Percentiles rank a stretch among this genome's conserved stretches.
Evolutionary conservation across 2,797 vertebrate genomes (phyloP).

Genomic region (Neostethus bicornis): DNA sequence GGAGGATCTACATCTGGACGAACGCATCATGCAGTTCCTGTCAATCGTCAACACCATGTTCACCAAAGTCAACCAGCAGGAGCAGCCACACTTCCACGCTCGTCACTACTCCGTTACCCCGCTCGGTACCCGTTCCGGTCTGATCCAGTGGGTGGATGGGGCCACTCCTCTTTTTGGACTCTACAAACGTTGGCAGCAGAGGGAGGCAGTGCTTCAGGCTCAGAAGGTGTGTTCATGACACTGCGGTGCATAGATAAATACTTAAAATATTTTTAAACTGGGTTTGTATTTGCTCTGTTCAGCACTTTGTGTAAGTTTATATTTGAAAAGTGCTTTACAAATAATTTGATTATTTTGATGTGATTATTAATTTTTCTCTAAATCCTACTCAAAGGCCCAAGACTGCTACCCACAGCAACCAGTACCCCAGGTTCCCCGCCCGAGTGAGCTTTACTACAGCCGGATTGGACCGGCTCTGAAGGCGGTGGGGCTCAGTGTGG

Average conservation of each 20-base stretch:
- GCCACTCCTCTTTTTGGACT: conserved; percentile 96
- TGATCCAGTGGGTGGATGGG: conserved; percentile 99
- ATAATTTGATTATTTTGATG: too few relatives aligned
- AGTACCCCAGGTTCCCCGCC: conserved; percentile 92
- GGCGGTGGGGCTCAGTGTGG: conserved; percentile 91
- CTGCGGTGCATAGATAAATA: too few relatives aligned
- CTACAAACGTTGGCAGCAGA: conserved; percentile 98
- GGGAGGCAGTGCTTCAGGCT: conserved; percentile 91
- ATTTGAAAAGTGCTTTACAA: too few relatives aligned
- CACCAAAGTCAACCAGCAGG: conserved; percentile 97
- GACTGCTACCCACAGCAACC: conserved; percentile 93
- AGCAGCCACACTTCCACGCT: conserved; percentile 92
- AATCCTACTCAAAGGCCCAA: conserved; percentile 74
- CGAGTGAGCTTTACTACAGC: conserved; percentile 98
- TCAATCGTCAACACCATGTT: conserved; percentile 99
- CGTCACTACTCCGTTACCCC: conserved; percentile 98
- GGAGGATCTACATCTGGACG: conserved; percentile 96
- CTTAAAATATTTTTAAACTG: too few relatives aligned
- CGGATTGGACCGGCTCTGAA: conserved; percentile 95
- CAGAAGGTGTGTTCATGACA: conserved; percentile 78
- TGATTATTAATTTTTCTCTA: too few relatives aligned
- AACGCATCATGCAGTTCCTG: conserved; percentile 98
- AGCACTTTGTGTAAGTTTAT: too few relatives aligned
- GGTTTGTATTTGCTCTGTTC: too few relatives aligned
- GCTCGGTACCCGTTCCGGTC: conserved; percentile 91